Evolutionary conservation across 2,888 invertebrate species (phyloP).

Genomic region (Rapana venosa): DNA sequence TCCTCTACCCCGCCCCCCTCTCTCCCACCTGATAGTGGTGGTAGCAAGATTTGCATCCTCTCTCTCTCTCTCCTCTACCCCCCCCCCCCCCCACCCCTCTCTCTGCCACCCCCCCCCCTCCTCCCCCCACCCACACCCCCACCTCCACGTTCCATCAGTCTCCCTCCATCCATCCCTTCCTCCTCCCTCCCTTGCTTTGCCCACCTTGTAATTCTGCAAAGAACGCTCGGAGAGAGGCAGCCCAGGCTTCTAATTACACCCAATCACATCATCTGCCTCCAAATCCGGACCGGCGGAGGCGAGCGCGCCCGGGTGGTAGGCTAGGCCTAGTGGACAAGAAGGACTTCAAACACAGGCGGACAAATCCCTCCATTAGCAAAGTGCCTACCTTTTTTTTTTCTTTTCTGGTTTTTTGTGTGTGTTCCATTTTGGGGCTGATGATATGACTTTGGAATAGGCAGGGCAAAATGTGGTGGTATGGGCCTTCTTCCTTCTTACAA

Average conservation of each 20-base stretch:
- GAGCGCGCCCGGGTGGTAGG: neutral
- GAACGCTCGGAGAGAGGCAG: neutral
- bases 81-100: neutral
- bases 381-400: constrained; percentile 15
- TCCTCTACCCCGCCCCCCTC: neutral
- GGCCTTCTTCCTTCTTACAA: too few relatives aligned
- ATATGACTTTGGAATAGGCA: constrained; percentile 22
- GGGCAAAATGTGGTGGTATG: too few relatives aligned
- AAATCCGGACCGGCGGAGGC: constrained; percentile 25
- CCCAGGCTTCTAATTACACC: constrained; percentile 33
- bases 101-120: neutral
- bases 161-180: neutral
- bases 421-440: neutral
- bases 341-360: constrained; percentile 32
- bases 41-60: neutral
- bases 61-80: neutral
- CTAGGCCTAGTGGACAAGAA: neutral
- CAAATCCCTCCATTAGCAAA: constrained; percentile 39
- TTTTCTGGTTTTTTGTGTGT: neutral
- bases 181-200: neutral
- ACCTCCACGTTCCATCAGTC: constrained; percentile 16
- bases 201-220: neutral
- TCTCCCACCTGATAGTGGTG: neutral
- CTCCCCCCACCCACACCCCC: neutral
- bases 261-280: constrained; percentile 29